Conservation (phyloP, 2,113 vertebrate species). For the Oxyura jamaicensis region DNA sequence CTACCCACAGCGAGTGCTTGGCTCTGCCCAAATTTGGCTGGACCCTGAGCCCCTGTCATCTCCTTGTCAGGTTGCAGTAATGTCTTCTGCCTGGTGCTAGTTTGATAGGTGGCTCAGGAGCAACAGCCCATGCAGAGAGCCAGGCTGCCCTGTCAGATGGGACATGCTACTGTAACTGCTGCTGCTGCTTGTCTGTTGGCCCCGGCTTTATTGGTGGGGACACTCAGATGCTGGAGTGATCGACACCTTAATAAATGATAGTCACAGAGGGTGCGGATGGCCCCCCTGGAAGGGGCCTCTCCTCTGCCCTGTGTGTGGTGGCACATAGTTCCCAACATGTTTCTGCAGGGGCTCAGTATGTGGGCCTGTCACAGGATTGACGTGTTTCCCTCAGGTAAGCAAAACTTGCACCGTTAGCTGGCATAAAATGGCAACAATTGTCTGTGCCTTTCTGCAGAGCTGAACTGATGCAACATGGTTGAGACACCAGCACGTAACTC, state of each 20-base stretch:
- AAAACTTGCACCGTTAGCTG: neutral
- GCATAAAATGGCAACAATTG: neutral
- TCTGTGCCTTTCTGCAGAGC: fast-evolving
- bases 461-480: fast-evolving
- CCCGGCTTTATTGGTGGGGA: fast-evolving
- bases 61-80: neutral
- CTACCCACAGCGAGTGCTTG: neutral
- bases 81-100: neutral
- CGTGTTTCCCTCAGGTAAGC: neutral
- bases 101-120: neutral
- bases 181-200: neutral
- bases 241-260: neutral
- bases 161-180: neutral
- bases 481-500: neutral
- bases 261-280: neutral
- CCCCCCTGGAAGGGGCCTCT: neutral
- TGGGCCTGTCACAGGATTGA: fast-evolving
- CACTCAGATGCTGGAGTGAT: neutral
- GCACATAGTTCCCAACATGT: neutral
- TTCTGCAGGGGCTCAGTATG: neutral
- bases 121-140: neutral
- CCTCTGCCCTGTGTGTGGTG: fast-evolving
- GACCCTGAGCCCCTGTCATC: neutral
- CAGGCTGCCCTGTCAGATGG: neutral
- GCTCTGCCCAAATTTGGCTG: neutral